Conservation (phyloP, 1,140 invertebrate species). For the Pissodes strobi region DNA sequence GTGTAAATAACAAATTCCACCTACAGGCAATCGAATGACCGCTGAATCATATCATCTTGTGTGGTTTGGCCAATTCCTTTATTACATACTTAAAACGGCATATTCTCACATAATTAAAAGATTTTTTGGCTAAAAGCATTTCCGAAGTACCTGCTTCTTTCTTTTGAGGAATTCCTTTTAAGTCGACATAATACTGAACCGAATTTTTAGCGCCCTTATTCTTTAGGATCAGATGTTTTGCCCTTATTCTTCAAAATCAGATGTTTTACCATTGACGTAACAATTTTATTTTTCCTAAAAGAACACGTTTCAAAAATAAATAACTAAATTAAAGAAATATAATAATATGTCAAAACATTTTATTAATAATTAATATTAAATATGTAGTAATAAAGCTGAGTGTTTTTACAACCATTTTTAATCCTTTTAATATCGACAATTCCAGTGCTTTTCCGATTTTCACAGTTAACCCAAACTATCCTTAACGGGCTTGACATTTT, state of each 20-base stretch:
- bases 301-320: too few relatives aligned
- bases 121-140: conserved; percentile 3
- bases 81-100: conserved; percentile 5
- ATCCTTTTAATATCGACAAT: too few relatives aligned
- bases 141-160: conserved; percentile 21
- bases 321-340: too few relatives aligned
- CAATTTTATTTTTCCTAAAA: conserved; percentile 1
- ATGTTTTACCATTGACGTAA: conserved; percentile 2
- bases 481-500: too few relatives aligned
- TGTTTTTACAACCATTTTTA: too few relatives aligned
- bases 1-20: background rate
- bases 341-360: background rate
- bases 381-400: too few relatives aligned
- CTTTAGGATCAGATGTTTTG: too few relatives aligned
- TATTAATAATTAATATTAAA: background rate
- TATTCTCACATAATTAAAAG: conserved; percentile 22
- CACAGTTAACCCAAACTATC: too few relatives aligned
- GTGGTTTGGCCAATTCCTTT: background rate
- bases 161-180: conserved; percentile 14
- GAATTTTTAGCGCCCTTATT: conserved; percentile 28
- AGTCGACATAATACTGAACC: conserved; percentile 3
- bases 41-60: conserved; percentile 1
- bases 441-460: too few relatives aligned
- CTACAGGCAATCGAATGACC: background rate
- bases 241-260: conserved; percentile 15